Evolutionary conservation across 1,140 invertebrate species (phyloP).

Genomic region (Camponotus pennsylvanicus): DNA sequence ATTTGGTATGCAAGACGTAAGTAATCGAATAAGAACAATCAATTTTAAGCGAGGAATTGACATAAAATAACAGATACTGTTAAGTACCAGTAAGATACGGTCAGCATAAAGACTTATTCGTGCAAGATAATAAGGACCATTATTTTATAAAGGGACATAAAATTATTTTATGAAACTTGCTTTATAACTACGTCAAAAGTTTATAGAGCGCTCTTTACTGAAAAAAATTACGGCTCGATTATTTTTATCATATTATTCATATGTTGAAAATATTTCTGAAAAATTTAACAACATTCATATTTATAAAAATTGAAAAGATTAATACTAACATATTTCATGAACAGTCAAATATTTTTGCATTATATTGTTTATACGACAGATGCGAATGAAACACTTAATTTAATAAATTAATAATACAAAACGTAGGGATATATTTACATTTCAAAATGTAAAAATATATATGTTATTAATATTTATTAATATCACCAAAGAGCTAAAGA

Average conservation of each 20-base stretch:
- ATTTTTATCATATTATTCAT: background rate
- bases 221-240: background rate
- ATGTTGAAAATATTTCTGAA: conserved; percentile 3
- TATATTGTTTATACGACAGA: background rate
- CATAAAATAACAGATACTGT: background rate
- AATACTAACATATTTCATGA: too few relatives aligned
- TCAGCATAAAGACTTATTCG: background rate
- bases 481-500: background rate
- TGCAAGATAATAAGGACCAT: background rate
- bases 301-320: background rate
- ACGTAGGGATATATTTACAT: background rate
- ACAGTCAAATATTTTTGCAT: too few relatives aligned
- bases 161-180: background rate
- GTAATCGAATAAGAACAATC: conserved; percentile 54
- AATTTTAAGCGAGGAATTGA: conserved; percentile 40
- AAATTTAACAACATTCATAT: background rate
- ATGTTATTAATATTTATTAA: background rate
- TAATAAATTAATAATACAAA: background rate
- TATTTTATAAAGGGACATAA: background rate
- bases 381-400: background rate
- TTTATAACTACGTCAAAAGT: background rate
- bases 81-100: background rate
- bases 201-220: background rate
- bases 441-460: too few relatives aligned
- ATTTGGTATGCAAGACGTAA: conserved; percentile 11